phyloP scores from a whole-genome alignment of 2,888 invertebrate genomes.

The Euproctis similis region DNA sequence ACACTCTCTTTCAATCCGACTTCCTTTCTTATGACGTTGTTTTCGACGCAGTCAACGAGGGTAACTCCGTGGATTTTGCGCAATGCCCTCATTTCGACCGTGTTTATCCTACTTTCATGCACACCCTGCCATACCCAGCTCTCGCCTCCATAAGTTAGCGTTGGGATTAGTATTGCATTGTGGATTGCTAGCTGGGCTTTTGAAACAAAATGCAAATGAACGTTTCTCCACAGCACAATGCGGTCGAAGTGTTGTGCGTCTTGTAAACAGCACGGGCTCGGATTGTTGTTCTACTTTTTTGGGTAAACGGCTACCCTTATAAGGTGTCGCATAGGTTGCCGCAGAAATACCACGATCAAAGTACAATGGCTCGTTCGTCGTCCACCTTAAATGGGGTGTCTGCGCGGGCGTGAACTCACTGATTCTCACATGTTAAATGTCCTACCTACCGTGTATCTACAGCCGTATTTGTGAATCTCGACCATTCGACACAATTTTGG shows the following conservation, averaged over 20 bases:
- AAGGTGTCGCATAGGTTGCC: constrained; percentile 62
- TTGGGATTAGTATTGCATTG: too few relatives aligned
- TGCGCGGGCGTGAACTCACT: constrained; percentile 49
- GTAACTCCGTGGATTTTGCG: too few relatives aligned
- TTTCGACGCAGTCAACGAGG: too few relatives aligned
- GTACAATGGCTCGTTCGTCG: constrained; percentile 61
- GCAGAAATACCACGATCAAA: constrained; percentile 59
- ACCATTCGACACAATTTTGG: background rate
- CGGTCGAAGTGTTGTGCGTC: constrained; percentile 60
- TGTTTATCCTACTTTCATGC: too few relatives aligned
- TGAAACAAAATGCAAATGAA: constrained; percentile 67
- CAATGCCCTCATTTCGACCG: too few relatives aligned
- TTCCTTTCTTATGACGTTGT: too few relatives aligned
- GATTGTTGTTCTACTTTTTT: constrained; percentile 73
- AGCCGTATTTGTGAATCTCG: constrained; percentile 33
- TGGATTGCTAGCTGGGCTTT: constrained; percentile 20
- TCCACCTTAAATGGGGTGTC: constrained; percentile 58
- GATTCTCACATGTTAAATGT: constrained; percentile 48
- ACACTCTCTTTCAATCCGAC: too few relatives aligned
- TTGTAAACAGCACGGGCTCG: constrained; percentile 66
- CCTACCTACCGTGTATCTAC: constrained; percentile 34
- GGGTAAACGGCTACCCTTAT: constrained; percentile 67
- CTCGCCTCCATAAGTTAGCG: too few relatives aligned
- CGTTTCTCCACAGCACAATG: constrained; percentile 69
- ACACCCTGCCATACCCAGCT: too few relatives aligned